Evolutionary conservation across 2,888 invertebrate genomes (phyloP).

Genomic region (Drosophila setosimentum): DNA sequence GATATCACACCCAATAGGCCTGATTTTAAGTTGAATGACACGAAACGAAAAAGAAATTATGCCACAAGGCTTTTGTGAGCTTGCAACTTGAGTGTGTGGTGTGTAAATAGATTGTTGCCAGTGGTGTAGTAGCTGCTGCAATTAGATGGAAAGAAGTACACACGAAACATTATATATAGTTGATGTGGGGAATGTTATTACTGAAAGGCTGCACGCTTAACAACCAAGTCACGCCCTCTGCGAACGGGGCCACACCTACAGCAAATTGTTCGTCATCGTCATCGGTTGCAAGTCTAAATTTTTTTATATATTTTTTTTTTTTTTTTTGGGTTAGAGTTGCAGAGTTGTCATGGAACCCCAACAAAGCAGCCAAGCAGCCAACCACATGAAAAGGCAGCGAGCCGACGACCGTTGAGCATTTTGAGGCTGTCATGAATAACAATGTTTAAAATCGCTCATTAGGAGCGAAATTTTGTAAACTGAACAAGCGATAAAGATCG

Average conservation of each 20-base stretch:
- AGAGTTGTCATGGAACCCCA: slow-evolving; percentile 63
- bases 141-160: slow-evolving; percentile 13
- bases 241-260: slow-evolving; percentile 60
- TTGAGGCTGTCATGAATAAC: slow-evolving; percentile 61
- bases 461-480: slow-evolving; percentile 80
- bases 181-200: slow-evolving; percentile 47
- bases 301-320: not conserved
- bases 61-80: slow-evolving; percentile 21
- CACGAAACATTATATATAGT: not conserved
- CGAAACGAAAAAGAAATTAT: not conserved
- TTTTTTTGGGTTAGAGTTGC: not conserved
- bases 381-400: slow-evolving; percentile 69
- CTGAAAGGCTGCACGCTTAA: slow-evolving; percentile 55
- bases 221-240: slow-evolving; percentile 70
- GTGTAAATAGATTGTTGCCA: slow-evolving; percentile 21
- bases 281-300: slow-evolving; percentile 4
- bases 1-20: not conserved
- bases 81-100: slow-evolving; percentile 1
- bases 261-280: slow-evolving; percentile 42
- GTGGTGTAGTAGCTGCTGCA: slow-evolving; percentile 23
- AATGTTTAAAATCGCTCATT: slow-evolving; percentile 79
- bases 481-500: slow-evolving; percentile 73
- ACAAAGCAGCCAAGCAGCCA: not conserved
- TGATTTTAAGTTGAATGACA: not conserved
- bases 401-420: slow-evolving; percentile 13